A percentile compares a stretch with the other conserved stretches of the same genome.
These are phyloP conservation scores for Phoxinus phoxinus DNA, from an alignment of 2,113 vertebrate genomes.

Conservation along the genomic window DNA sequence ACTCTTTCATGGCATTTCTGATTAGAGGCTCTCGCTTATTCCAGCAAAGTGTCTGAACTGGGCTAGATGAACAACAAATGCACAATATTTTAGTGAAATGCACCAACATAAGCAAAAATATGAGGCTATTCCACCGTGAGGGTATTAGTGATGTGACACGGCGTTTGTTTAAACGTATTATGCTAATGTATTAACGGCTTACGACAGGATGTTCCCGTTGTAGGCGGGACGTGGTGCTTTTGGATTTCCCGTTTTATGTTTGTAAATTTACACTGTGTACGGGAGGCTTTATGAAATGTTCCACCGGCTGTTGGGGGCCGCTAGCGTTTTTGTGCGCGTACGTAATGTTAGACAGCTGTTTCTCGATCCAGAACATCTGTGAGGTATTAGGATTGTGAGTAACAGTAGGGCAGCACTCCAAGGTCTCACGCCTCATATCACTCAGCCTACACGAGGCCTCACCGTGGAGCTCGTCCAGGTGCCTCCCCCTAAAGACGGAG, in stretches of 20 bases:
- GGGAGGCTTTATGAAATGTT: background rate
- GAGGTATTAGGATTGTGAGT: constrained; percentile 42
- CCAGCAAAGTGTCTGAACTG: background rate
- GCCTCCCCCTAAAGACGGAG: constrained; percentile 11
- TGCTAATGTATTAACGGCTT: background rate
- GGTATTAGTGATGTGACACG: background rate
- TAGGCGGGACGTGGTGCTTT: background rate
- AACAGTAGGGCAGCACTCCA: constrained; percentile 42
- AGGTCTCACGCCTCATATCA: constrained; percentile 40
- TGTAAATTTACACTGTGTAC: background rate
- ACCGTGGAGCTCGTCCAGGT: constrained; percentile 15
- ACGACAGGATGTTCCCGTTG: background rate
- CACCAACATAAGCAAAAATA: constrained; percentile 7
- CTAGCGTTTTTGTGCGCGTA: constrained; percentile 38
- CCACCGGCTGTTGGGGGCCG: background rate
- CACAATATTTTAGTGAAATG: constrained; percentile 21
- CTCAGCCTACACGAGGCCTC: constrained; percentile 20
- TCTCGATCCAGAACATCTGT: constrained; percentile 42
- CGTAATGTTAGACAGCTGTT: constrained; percentile 39
- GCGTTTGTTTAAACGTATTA: background rate
- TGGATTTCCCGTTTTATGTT: background rate
- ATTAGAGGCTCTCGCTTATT: constrained; percentile 19
- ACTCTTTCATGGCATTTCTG: constrained; percentile 12
- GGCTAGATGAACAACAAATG: constrained; percentile 22
- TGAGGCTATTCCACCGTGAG: background rate